These are phyloP conservation scores for Tinamus guttatus DNA, from an alignment of 2,113 vertebrate genomes.

Conservation along the genomic window DNA sequence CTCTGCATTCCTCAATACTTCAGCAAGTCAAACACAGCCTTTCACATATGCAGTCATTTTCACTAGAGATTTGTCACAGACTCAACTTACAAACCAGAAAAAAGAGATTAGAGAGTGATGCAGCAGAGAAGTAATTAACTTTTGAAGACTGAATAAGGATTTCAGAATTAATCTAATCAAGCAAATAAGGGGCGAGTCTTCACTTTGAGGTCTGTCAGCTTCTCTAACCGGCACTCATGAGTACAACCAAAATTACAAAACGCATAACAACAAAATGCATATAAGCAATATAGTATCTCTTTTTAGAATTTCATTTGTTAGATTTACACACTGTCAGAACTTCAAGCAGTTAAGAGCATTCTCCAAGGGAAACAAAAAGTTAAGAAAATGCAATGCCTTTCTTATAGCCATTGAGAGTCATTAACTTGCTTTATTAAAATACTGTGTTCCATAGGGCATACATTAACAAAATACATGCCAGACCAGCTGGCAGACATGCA, in stretches of 20 bases:
- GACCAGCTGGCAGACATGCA: background rate
- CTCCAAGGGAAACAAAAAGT: accelerated
- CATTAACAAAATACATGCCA: background rate
- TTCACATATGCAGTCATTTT: background rate
- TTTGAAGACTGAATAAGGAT: background rate
- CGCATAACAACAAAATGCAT: background rate
- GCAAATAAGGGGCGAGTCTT: background rate
- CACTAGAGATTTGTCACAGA: background rate
- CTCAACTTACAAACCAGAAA: background rate
- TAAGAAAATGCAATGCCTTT: background rate
- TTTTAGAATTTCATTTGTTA: background rate
- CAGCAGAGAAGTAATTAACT: background rate
- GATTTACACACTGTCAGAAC: background rate
- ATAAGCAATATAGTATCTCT: background rate
- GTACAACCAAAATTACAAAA: accelerated
- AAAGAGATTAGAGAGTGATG: background rate
- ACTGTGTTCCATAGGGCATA: background rate
- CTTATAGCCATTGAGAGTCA: background rate
- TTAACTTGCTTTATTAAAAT: background rate
- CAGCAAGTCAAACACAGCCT: no score
- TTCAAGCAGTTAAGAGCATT: background rate
- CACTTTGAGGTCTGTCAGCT: background rate
- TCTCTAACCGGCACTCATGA: background rate
- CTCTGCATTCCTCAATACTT: background rate
- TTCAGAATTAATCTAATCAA: background rate